Evolutionary conservation across 53 echinoderm and acorn worm species (phyloP).

Genomic region (Luidia sarsii): DNA sequence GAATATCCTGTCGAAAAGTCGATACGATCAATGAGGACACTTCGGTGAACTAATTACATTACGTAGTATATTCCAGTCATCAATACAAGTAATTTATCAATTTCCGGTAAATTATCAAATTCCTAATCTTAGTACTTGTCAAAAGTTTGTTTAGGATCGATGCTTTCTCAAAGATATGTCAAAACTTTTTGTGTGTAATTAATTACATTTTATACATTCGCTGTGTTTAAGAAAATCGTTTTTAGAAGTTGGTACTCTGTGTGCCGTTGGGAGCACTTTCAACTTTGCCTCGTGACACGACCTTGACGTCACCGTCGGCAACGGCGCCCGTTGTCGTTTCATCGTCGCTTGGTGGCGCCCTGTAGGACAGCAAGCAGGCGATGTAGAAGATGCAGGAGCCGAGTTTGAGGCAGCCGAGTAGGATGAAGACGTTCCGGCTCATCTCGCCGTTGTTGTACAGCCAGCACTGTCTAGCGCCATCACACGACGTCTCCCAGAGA

Average conservation of each 20-base stretch:
- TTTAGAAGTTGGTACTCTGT: conserved; percentile 6
- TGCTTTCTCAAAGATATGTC: too few relatives aligned
- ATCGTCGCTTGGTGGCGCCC: conserved; percentile 48
- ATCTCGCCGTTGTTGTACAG: conserved; percentile 77
- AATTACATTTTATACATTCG: too few relatives aligned
- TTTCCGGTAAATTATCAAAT: too few relatives aligned
- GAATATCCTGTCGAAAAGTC: too few relatives aligned
- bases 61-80: too few relatives aligned
- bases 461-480: conserved; percentile 75
- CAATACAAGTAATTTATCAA: too few relatives aligned
- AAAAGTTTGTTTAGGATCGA: too few relatives aligned
- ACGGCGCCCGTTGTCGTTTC: not conserved
- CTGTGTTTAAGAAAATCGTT: too few relatives aligned
- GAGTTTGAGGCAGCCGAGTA: conserved; percentile 59
- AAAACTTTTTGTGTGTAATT: too few relatives aligned
- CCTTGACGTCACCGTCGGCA: not conserved
- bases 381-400: conserved; percentile 55
- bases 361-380: conserved; percentile 57
- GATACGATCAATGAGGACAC: too few relatives aligned
- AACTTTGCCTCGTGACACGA: not conserved
- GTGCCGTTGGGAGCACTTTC: not conserved
- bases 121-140: too few relatives aligned
- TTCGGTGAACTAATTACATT: too few relatives aligned
- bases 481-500: conserved; percentile 79
- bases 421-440: conserved; percentile 66